A percentile compares a stretch with the other conserved stretches of the same genome.
These are phyloP conservation scores for Alaudala cheleensis DNA, from an alignment of 2,113 vertebrate genomes.

Conservation along the genomic window DNA sequence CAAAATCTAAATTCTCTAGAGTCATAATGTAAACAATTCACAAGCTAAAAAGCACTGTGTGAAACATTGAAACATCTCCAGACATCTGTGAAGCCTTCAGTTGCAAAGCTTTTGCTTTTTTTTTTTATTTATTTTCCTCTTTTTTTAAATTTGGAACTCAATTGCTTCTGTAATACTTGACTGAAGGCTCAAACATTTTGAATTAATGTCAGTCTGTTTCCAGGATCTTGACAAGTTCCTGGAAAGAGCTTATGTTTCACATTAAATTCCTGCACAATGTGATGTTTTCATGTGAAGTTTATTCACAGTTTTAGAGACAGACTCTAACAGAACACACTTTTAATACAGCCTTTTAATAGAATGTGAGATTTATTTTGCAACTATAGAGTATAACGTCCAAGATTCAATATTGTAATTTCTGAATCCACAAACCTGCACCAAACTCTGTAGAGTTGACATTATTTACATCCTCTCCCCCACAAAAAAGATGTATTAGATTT, in stretches of 20 bases:
- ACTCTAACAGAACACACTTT: not conserved
- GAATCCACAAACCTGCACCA: not conserved
- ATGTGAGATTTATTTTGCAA: not conserved
- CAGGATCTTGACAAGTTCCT: not conserved
- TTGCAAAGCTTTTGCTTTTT: not conserved
- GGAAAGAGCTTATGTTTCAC: not conserved
- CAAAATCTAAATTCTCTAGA: conserved; percentile 23
- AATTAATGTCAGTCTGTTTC: not conserved
- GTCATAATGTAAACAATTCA: conserved; percentile 23
- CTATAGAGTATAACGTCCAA: not conserved
- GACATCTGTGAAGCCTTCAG: not conserved
- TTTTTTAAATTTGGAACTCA: not conserved
- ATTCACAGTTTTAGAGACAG: not conserved
- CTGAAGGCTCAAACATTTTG: not conserved
- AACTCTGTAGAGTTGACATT: not conserved
- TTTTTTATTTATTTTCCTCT: not conserved
- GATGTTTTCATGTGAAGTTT: not conserved
- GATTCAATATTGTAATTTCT: not conserved
- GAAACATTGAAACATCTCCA: conserved; percentile 19
- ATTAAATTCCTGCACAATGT: not conserved
- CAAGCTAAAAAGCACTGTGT: not conserved
- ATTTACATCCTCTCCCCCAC: not conserved
- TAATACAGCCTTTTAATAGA: not conserved
- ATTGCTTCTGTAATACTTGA: not conserved
- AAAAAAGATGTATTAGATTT: not conserved